Base-by-base conservation (phyloP, 2,797 vertebrate genomes). In the Vespertilio murinus region DNA sequence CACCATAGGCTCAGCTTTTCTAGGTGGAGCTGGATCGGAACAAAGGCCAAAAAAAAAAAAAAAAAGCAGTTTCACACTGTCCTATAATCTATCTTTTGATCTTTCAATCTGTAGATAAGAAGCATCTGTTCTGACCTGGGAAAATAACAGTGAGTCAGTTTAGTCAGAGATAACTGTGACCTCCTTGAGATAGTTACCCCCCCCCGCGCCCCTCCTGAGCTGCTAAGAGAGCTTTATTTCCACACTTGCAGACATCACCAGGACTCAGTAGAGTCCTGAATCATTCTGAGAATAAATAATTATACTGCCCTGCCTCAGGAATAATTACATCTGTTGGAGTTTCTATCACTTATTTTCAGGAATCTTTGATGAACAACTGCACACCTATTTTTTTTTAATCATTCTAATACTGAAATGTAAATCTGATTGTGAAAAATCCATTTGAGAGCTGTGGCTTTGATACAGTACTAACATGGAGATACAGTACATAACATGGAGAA, bases 371-470 rank as follows among this genome's bases (percentile, higher is more conserved):
- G 45, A 95, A 88, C 75, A 94, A 83, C 0, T 40, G 8, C 65
- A 90, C 20, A 83, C 22, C n/a, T 93, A 64, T 70, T 93, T 94
- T 40, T 92, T 96, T 96, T 65, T 82, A 25, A 91, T 95, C 92
- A 64, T 65, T 82, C 85, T 13, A 94, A 79, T 40, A 80, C 56
- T 91, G 88, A 74, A 96, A 94, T 3, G 0, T 69, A 88, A 64
- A 30, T 35, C 81, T 79, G 11, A 77, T 33, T 25, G 25, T 52
- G 92, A 93, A 95, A 96, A 96, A 69, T 91, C 49, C 42, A 93
- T 92, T 91, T 82, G 78, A 95, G 22, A 93, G 49, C 18, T 38
- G 33, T 33, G n/a, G 61, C 16, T 96, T 83, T 80, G 42, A 18
- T 9, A 81, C 54, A 7, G 2, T 45, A 88, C 18, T 91, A 16